Evolutionary conservation across 2,888 invertebrate species (phyloP).

Genomic region (Mycogona germanica): DNA sequence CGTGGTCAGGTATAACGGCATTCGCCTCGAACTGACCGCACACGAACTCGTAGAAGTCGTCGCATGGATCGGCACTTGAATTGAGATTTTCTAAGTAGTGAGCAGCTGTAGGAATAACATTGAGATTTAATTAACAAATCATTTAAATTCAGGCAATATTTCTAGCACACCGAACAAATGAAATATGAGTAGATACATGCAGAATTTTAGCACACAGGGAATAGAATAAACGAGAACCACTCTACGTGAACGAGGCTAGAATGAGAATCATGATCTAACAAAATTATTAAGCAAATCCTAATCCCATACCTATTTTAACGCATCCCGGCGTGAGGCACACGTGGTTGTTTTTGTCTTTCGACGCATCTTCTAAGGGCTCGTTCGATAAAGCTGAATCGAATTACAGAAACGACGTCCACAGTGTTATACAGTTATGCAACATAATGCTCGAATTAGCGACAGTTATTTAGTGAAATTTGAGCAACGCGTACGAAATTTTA

Average conservation of each 20-base stretch:
- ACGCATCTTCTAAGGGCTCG: conserved; percentile 2
- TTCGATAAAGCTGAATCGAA: conserved; percentile 4
- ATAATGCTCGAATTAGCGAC: not conserved
- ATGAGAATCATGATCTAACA: too few relatives aligned
- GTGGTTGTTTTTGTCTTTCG: not conserved
- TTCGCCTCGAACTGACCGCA: conserved; percentile 38
- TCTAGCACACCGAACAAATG: not conserved
- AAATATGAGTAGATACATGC: too few relatives aligned
- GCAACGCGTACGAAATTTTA: too few relatives aligned
- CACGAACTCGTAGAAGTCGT: conserved; percentile 39
- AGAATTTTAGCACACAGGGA: too few relatives aligned
- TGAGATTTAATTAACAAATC: not conserved
- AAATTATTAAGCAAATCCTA: too few relatives aligned
- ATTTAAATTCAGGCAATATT: not conserved
- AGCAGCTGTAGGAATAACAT: conserved; percentile 14
- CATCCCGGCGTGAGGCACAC: conserved; percentile 18
- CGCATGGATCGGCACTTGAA: conserved; percentile 35
- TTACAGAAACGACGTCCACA: not conserved
- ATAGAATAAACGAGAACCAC: too few relatives aligned
- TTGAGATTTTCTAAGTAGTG: conserved; percentile 28
- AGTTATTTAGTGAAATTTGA: too few relatives aligned
- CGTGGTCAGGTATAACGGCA: conserved; percentile 44
- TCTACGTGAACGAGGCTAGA: too few relatives aligned
- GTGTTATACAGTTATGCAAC: not conserved
- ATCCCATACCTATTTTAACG: conserved; percentile 14